phyloP scores from a whole-genome alignment of 92 coral and sea anemone genomes.

The Umimayanthus kanabou region DNA sequence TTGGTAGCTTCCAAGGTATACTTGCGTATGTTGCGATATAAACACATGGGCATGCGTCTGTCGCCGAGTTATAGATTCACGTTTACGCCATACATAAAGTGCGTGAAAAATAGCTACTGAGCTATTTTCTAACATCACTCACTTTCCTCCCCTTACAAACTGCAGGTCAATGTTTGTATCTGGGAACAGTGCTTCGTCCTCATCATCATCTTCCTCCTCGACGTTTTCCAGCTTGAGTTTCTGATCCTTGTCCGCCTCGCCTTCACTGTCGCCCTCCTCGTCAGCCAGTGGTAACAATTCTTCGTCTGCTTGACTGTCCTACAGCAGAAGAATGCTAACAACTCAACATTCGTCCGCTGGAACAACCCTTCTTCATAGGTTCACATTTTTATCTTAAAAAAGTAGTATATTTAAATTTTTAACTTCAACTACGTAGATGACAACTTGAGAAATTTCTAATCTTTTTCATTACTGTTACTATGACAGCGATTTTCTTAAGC shows the following conservation, averaged over 20 bases:
- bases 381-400: too few relatives aligned
- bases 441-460: too few relatives aligned
- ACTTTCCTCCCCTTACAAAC: conserved; percentile 87
- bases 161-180: conserved; percentile 89
- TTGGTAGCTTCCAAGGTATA: too few relatives aligned
- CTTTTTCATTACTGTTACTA: too few relatives aligned
- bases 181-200: conserved; percentile 65
- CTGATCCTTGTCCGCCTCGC: conserved; percentile 14
- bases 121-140: conserved; percentile 17
- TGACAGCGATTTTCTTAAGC: too few relatives aligned
- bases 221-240: conserved; percentile 24
- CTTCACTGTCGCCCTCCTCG: conserved; percentile 41
- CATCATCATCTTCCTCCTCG: conserved; percentile 64
- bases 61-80: too few relatives aligned
- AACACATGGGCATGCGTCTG: too few relatives aligned
- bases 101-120: too few relatives aligned
- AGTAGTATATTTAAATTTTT: too few relatives aligned
- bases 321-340: not conserved
- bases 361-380: not conserved
- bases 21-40: too few relatives aligned
- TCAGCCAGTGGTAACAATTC: conserved; percentile 69
- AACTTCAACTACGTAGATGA: too few relatives aligned
- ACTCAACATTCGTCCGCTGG: not conserved
- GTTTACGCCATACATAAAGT: too few relatives aligned
- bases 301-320: conserved; percentile 78